phyloP scores from a whole-genome alignment of 2,888 invertebrate species.

The Meta bourneti region DNA sequence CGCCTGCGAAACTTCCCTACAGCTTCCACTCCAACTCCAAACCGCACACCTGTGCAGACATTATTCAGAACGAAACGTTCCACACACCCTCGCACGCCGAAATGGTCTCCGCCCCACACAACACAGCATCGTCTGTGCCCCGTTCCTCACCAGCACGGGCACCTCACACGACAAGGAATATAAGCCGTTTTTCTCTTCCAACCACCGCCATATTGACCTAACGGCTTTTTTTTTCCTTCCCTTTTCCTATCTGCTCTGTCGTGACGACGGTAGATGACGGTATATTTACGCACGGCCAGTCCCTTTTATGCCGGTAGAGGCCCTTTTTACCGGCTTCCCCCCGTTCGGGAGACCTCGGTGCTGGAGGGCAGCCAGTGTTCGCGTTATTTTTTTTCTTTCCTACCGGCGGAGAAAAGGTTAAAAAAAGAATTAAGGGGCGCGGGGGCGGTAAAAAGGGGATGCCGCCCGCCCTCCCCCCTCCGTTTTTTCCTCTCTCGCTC shows the following conservation, averaged over 20 bases:
- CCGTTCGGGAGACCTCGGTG: constrained; percentile 12
- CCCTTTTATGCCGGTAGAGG: constrained; percentile 40
- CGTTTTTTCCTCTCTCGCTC: constrained; percentile 2
- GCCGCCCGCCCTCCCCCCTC: constrained; percentile 7
- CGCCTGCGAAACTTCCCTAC: background rate
- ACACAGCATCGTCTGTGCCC: constrained; percentile 10
- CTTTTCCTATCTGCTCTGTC: background rate
- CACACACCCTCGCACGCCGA: constrained; percentile 11
- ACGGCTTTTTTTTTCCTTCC: constrained; percentile 42
- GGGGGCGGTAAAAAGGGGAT: constrained; percentile 12
- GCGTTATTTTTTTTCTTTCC: constrained; percentile 16
- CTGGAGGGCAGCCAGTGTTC: constrained; percentile 71
- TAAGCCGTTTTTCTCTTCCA: constrained; percentile 28
- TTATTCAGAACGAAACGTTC: background rate
- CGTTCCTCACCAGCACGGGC: constrained; percentile 9
- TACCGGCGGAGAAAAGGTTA: background rate
- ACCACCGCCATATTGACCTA: constrained; percentile 71
- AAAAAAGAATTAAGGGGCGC: constrained; percentile 40
- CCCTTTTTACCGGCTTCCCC: constrained; percentile 29
- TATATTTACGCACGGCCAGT: constrained; percentile 70
- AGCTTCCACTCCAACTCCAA: background rate
- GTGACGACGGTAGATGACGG: constrained; percentile 25
- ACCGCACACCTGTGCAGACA: background rate
- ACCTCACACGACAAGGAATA: constrained; percentile 14
- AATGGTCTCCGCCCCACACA: constrained; percentile 39